Conservation (phyloP, 2,113 vertebrate genomes). For the Tiliqua scincoides region DNA sequence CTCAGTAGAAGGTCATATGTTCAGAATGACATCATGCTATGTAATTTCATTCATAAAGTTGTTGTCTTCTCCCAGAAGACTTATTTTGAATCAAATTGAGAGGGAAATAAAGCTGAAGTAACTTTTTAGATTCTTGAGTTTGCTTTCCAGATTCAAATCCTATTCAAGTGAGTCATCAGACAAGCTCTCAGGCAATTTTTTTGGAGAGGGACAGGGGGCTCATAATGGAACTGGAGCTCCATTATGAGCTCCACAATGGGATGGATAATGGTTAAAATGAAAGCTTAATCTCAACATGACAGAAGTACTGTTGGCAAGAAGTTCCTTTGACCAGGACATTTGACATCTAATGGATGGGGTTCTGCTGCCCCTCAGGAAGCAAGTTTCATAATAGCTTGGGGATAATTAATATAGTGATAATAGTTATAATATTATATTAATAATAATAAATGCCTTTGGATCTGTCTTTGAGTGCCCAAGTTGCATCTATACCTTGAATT, state of each 20-base stretch:
- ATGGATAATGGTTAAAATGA: neutral
- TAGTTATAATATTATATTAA: too few relatives aligned
- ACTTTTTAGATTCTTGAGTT: neutral
- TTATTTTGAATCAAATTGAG: neutral
- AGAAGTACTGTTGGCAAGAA: neutral
- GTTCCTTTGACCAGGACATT: neutral
- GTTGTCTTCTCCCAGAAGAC: neutral
- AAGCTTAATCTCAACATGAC: neutral
- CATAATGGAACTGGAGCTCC: too few relatives aligned
- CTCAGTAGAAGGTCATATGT: too few relatives aligned
- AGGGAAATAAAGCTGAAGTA: neutral
- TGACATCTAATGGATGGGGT: neutral
- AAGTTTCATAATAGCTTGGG: too few relatives aligned
- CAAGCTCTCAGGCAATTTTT: neutral
- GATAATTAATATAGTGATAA: too few relatives aligned
- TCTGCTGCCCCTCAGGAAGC: too few relatives aligned
- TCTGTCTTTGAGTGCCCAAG: neutral
- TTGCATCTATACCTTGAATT: neutral
- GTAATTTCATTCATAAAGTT: neutral
- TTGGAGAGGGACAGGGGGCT: too few relatives aligned
- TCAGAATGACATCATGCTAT: neutral
- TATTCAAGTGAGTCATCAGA: neutral
- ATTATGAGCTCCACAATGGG: too few relatives aligned
- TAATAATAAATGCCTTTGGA: too few relatives aligned
- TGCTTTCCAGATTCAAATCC: neutral